phyloP scores from a whole-genome alignment of 2,888 invertebrate genomes.

The Portevinia maculata region DNA sequence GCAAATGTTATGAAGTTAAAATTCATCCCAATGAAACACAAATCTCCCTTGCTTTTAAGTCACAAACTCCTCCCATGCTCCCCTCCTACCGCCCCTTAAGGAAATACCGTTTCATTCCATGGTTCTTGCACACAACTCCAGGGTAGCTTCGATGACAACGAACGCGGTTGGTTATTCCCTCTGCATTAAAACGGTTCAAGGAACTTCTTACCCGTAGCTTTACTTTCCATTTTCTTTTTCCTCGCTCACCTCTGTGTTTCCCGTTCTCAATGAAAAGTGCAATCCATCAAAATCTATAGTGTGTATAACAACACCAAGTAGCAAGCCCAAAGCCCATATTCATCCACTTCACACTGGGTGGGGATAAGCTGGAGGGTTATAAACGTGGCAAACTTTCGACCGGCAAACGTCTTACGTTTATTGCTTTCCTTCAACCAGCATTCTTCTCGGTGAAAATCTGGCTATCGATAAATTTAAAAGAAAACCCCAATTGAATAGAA shows the following conservation, averaged over 20 bases:
- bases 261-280: slow-evolving; percentile 54
- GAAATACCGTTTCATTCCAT: slow-evolving; percentile 55
- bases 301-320: slow-evolving; percentile 66
- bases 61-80: background rate
- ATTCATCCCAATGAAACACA: slow-evolving; percentile 51
- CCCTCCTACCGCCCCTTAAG: slow-evolving; percentile 15
- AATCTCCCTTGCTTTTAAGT: slow-evolving; percentile 34
- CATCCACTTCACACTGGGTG: slow-evolving; percentile 38
- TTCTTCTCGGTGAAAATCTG: slow-evolving; percentile 41
- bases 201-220: slow-evolving; percentile 63
- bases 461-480: slow-evolving; percentile 52
- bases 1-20: slow-evolving; percentile 72
- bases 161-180: slow-evolving; percentile 44
- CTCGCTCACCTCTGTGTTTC: slow-evolving; percentile 39
- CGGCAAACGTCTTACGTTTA: slow-evolving; percentile 67
- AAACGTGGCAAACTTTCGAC: slow-evolving; percentile 54
- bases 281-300: slow-evolving; percentile 69
- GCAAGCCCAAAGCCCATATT: slow-evolving; percentile 54
- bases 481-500: slow-evolving; percentile 25
- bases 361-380: background rate
- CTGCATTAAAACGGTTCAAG: slow-evolving; percentile 54
- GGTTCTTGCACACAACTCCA: slow-evolving; percentile 27
- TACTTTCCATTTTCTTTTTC: slow-evolving; percentile 65
- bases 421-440: slow-evolving; percentile 51
- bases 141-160: slow-evolving; percentile 42